A percentile compares a stretch with the other conserved stretches of the same genome.
Conservation (phyloP, 2,888 invertebrate genomes). For the Tenthredo distinguenda region DNA sequence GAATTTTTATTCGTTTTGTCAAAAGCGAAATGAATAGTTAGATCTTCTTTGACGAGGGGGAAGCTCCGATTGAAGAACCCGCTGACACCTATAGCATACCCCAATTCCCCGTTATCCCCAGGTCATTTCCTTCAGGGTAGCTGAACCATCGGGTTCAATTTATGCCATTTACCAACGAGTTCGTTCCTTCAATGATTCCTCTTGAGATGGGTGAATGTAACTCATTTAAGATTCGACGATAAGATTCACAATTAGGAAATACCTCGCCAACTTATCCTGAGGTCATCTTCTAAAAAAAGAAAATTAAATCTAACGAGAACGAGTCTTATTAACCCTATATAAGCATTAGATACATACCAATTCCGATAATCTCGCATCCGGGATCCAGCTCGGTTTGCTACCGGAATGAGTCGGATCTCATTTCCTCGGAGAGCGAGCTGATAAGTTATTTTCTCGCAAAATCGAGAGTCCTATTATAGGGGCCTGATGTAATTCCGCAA, state of each 20-base stretch:
- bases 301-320: neutral
- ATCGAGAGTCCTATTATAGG: neutral
- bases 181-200: neutral
- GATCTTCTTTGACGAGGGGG: neutral
- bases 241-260: neutral
- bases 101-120: slow-evolving; percentile 4
- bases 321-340: neutral
- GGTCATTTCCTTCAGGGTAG: neutral
- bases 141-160: slow-evolving; percentile 9
- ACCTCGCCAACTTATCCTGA: neutral
- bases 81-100: neutral
- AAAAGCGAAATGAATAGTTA: slow-evolving; percentile 1
- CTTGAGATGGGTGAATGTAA: neutral
- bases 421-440: slow-evolving; percentile 11
- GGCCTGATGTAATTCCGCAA: neutral
- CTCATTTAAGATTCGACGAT: neutral
- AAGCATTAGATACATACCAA: slow-evolving; percentile 8
- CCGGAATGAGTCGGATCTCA: slow-evolving; percentile 1
- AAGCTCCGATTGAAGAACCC: neutral
- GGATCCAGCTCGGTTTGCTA: neutral
- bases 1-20: slow-evolving; percentile 15
- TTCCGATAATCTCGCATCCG: slow-evolving; percentile 8
- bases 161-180: slow-evolving; percentile 7
- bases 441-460: neutral
- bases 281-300: neutral